Conservation (phyloP, 2,888 invertebrate genomes). For the Drosophila ustulata region DNA sequence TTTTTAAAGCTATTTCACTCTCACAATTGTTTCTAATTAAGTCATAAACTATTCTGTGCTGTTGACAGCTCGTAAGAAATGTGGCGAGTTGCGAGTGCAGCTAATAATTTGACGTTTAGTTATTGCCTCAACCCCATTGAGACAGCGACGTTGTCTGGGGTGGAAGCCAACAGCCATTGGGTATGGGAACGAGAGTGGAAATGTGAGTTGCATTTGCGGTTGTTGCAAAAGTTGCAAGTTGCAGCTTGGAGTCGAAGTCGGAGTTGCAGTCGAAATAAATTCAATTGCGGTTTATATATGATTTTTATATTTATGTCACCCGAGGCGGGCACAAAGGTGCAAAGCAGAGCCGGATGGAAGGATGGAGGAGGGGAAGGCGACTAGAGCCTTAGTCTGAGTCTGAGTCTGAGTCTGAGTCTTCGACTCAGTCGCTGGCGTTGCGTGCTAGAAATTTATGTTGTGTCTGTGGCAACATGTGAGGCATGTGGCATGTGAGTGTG, state of each 20-base stretch:
- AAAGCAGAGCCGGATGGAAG: no score
- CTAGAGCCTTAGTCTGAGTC: neutral
- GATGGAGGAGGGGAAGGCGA: neutral
- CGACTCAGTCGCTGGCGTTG: slow-evolving; percentile 37
- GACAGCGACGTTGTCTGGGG: slow-evolving; percentile 16
- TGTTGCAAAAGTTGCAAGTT: slow-evolving; percentile 44
- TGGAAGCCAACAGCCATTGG: neutral
- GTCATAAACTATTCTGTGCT: slow-evolving; percentile 67
- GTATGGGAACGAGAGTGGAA: neutral
- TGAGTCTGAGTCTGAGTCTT: neutral
- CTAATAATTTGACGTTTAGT: slow-evolving; percentile 80
- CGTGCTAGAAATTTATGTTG: slow-evolving; percentile 77
- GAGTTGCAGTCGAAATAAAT: slow-evolving; percentile 77
- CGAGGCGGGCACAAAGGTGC: slow-evolving; percentile 41
- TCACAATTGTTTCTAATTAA: slow-evolving; percentile 57
- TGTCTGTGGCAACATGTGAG: slow-evolving; percentile 77
- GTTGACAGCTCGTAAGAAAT: slow-evolving; percentile 73
- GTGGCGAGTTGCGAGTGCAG: slow-evolving; percentile 50
- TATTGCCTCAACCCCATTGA: slow-evolving; percentile 42
- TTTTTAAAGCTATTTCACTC: neutral
- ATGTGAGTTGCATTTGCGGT: slow-evolving; percentile 60
- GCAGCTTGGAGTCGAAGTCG: slow-evolving; percentile 12
- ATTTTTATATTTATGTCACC: slow-evolving; percentile 75
- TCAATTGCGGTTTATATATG: slow-evolving; percentile 82
- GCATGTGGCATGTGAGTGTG: slow-evolving; percentile 24